These are phyloP conservation scores for Miichthys miiuy DNA, from an alignment of 2,797 vertebrate species.

Conservation along the genomic window DNA sequence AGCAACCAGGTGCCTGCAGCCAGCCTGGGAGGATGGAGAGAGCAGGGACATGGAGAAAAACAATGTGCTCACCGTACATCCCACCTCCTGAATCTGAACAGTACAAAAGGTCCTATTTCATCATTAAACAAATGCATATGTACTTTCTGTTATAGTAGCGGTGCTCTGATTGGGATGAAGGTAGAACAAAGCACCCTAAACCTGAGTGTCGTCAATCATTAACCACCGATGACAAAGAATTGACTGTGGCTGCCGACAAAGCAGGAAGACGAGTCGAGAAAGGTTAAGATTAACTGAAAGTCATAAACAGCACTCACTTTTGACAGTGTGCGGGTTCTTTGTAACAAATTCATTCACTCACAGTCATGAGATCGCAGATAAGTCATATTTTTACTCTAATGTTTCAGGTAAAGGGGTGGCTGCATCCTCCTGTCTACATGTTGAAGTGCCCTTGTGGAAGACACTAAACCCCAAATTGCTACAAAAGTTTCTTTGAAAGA, in stretches of 20 bases:
- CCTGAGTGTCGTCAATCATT: slow-evolving; percentile 23
- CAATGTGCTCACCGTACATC: slow-evolving; percentile 23
- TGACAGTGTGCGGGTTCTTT: background rate
- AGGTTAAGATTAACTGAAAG: slow-evolving; percentile 3
- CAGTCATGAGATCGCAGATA: background rate
- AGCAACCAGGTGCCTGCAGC: slow-evolving; percentile 71
- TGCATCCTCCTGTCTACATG: background rate
- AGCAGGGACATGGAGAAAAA: slow-evolving; percentile 52
- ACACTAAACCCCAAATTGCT: too few species aligned
- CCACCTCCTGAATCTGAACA: slow-evolving; percentile 9
- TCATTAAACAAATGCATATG: background rate
- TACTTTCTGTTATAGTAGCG: background rate
- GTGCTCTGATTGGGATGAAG: background rate
- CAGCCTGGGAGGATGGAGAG: slow-evolving; percentile 52
- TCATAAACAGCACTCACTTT: slow-evolving; percentile 9
- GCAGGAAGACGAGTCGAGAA: background rate
- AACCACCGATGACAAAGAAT: slow-evolving; percentile 28
- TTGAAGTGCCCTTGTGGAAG: too few species aligned
- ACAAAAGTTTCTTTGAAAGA: too few species aligned
- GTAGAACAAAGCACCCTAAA: slow-evolving; percentile 26
- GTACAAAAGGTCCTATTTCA: background rate
- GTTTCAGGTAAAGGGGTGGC: background rate
- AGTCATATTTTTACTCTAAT: background rate
- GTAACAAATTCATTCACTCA: background rate
- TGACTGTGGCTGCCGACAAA: background rate